Evolutionary conservation across 2,797 vertebrate genomes (phyloP).

Genomic region (Margarornis squamiger): DNA sequence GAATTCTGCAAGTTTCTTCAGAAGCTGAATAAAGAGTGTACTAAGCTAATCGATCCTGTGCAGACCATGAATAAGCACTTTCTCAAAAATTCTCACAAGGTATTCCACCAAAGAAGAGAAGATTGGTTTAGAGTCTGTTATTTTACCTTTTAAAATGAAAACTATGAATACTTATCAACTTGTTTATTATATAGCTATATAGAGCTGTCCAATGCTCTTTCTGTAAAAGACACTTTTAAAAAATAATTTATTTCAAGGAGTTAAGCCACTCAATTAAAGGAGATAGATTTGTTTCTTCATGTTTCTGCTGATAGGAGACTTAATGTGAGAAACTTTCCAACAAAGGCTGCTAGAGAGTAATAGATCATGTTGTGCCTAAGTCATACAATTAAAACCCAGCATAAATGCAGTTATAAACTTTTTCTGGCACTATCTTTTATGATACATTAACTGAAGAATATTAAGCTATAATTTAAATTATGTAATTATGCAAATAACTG

Average conservation of each 20-base stretch:
- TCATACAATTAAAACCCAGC: background rate
- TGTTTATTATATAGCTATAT: background rate
- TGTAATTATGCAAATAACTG: conserved; percentile 14
- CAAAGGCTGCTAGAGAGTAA: background rate
- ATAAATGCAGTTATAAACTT: background rate
- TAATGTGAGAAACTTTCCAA: background rate
- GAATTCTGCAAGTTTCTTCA: conserved; percentile 88
- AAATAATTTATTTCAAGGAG: background rate
- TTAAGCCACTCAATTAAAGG: background rate
- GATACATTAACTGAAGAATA: background rate
- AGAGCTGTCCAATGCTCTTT: background rate
- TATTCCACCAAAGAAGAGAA: conserved; percentile 65
- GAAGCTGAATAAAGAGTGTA: conserved; percentile 85
- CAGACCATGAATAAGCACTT: conserved; percentile 83
- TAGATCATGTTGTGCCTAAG: background rate
- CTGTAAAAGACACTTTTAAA: background rate
- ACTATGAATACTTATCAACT: background rate
- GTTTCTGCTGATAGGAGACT: conserved; percentile 7
- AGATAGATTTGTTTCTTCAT: background rate
- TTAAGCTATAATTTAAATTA: background rate
- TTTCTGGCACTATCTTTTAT: background rate
- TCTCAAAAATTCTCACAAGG: conserved; percentile 84
- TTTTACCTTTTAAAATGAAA: background rate
- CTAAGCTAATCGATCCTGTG: conserved; percentile 81
- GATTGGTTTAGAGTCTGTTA: background rate